Conservation (phyloP, 2,113 vertebrate genomes). For the Burhinus oedicnemus region DNA sequence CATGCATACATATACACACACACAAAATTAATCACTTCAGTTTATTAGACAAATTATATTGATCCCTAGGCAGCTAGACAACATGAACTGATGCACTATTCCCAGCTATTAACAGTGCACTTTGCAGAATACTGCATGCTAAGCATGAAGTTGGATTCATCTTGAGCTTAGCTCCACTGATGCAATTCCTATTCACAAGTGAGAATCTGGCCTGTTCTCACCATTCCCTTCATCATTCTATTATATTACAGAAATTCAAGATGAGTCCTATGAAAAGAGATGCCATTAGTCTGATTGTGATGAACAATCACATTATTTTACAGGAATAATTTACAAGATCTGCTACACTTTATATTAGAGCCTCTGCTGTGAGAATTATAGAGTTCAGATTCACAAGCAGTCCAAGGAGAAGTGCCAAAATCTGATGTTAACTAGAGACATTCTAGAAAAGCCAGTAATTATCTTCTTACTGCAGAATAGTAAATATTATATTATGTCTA, state of each 20-base stretch:
- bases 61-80: not conserved
- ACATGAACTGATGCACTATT: not conserved
- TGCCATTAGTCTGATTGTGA: not conserved
- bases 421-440: not conserved
- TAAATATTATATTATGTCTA: not conserved
- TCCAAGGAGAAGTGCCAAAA: slow-evolving; percentile 27
- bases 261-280: not conserved
- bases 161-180: not conserved
- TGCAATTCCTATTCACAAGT: not conserved
- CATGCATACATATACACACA: not conserved
- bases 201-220: not conserved
- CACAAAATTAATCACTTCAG: not conserved
- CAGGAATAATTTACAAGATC: not conserved
- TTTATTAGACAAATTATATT: not conserved
- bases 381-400: not conserved
- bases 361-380: not conserved
- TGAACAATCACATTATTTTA: not conserved
- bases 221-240: not conserved
- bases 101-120: not conserved
- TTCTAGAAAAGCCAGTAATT: not conserved
- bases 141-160: not conserved
- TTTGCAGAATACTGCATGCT: not conserved
- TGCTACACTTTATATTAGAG: not conserved
- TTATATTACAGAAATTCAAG: not conserved
- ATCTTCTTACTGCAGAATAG: not conserved